Conservation (phyloP, 2,888 invertebrate genomes). For the Catocala fraxini region DNA sequence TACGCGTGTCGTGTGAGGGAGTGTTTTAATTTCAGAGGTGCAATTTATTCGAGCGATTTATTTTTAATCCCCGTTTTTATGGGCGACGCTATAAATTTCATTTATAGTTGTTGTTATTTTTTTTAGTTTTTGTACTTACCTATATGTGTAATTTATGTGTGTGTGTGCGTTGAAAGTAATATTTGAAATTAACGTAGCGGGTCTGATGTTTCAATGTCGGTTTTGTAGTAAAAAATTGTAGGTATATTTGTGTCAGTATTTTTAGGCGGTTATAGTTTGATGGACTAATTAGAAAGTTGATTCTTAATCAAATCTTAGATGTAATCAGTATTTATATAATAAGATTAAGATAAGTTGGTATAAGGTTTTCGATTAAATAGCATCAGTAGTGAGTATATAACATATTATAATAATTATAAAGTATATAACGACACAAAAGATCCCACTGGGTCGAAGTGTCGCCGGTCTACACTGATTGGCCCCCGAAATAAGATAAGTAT, state of each 20-base stretch:
- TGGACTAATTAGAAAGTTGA: not conserved
- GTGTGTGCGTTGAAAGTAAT: constrained; percentile 13
- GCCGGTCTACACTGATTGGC: no score
- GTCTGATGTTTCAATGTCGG: no score
- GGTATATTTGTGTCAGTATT: not conserved
- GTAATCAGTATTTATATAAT: no score
- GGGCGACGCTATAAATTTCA: constrained; percentile 84
- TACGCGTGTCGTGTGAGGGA: constrained; percentile 84
- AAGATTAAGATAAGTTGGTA: no score
- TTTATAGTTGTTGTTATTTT: constrained; percentile 80
- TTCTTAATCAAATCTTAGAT: no score
- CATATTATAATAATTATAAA: no score
- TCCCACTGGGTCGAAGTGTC: no score
- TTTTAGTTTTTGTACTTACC: constrained; percentile 59
- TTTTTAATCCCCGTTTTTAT: constrained; percentile 88
- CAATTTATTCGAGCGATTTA: constrained; percentile 88
- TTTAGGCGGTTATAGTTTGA: not conserved
- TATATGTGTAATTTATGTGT: constrained; percentile 10
- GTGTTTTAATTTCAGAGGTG: constrained; percentile 87
- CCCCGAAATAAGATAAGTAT: no score
- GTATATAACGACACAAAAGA: no score
- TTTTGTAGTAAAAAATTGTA: no score
- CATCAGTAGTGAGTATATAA: no score
- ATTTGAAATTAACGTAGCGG: not conserved
- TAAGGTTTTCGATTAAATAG: no score